Conservation (phyloP, 2,113 vertebrate genomes). For the Pardalotus punctatus region DNA sequence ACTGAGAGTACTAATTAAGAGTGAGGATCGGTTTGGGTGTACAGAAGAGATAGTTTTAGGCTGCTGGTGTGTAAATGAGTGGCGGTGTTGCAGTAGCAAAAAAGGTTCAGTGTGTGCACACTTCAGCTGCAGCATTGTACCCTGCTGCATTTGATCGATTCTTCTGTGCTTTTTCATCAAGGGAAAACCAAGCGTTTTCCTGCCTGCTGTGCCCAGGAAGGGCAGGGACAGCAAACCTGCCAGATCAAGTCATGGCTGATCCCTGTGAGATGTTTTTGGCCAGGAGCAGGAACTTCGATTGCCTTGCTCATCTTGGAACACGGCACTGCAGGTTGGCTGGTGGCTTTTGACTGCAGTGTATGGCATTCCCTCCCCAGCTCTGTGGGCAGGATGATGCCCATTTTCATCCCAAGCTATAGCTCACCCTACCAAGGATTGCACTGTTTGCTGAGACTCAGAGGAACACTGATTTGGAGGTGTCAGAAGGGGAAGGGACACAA, state of each 20-base stretch:
- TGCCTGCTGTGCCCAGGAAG: neutral
- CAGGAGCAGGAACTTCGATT: neutral
- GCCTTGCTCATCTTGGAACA: neutral
- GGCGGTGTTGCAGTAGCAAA: neutral
- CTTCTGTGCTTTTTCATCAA: neutral
- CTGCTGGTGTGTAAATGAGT: slow-evolving; percentile 42
- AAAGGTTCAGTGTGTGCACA: neutral
- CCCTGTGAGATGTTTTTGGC: neutral
- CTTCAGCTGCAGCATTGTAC: slow-evolving; percentile 24
- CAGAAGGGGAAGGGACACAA: neutral
- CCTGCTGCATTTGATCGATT: neutral
- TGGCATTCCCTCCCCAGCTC: neutral
- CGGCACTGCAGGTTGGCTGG: neutral
- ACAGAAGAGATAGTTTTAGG: slow-evolving; percentile 49
- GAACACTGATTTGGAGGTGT: neutral
- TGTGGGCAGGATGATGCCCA: neutral
- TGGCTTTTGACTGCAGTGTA: neutral
- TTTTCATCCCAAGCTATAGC: neutral
- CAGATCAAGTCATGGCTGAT: neutral
- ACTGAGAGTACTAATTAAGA: slow-evolving; percentile 66
- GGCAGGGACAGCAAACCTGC: neutral
- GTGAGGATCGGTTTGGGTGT: slow-evolving; percentile 26
- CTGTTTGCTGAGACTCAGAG: neutral
- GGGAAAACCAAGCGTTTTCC: neutral
- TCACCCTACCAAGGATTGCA: neutral